phyloP scores from a whole-genome alignment of 1,140 invertebrate genomes.

The Anagrus nilaparvatae region DNA sequence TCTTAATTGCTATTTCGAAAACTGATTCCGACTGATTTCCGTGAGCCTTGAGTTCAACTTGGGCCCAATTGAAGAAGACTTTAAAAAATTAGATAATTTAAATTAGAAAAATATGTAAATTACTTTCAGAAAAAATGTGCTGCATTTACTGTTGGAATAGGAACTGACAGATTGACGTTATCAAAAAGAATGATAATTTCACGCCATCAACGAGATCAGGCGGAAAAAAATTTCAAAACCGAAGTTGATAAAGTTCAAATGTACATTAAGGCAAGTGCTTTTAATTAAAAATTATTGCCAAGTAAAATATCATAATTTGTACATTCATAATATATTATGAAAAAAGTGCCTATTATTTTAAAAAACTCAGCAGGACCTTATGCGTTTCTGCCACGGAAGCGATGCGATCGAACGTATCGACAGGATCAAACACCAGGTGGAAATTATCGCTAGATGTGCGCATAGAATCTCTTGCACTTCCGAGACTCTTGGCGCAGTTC shows the following conservation, averaged over 20 bases:
- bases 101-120: too few species aligned
- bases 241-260: constrained; percentile 33
- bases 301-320: too few species aligned
- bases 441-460: constrained; percentile 33
- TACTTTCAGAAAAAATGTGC: constrained; percentile 31
- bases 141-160: constrained; percentile 34
- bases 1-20: too few species aligned
- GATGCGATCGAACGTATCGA: constrained; percentile 37
- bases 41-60: too few species aligned
- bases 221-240: constrained; percentile 30
- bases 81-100: too few species aligned
- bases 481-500: constrained; percentile 36
- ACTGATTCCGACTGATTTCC: too few species aligned
- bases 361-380: constrained; percentile 29
- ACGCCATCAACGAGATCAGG: constrained; percentile 33
- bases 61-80: too few species aligned
- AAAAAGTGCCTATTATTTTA: not conserved
- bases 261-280: constrained; percentile 32
- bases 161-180: constrained; percentile 33
- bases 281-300: too few species aligned
- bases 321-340: too few species aligned
- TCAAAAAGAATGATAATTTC: constrained; percentile 26
- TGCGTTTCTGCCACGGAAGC: constrained; percentile 33
- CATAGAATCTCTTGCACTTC: constrained; percentile 33
- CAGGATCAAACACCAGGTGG: constrained; percentile 29